Conservation (phyloP, 2,797 vertebrate species). For the Sparus aurata region DNA sequence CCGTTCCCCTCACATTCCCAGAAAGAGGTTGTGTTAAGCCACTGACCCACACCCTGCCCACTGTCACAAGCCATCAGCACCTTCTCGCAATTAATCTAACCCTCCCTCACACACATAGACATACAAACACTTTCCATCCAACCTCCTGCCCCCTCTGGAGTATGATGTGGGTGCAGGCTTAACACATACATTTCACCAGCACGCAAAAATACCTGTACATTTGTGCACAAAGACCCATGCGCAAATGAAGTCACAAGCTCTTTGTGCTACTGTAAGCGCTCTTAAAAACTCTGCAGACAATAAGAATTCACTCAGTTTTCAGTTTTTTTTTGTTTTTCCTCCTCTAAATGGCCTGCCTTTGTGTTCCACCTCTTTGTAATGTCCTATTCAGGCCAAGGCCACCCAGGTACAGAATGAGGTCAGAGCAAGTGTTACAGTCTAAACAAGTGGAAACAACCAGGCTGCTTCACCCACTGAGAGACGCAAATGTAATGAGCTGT, state of each 20-base stretch:
- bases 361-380: slow-evolving; percentile 37
- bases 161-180: slow-evolving; percentile 36
- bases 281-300: slow-evolving; percentile 29
- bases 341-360: slow-evolving; percentile 16
- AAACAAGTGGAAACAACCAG: slow-evolving; percentile 54
- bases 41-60: slow-evolving; percentile 21
- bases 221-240: slow-evolving; percentile 3
- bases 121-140: slow-evolving; percentile 27
- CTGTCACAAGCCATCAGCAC: slow-evolving; percentile 60
- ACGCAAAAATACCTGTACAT: slow-evolving; percentile 30
- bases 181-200: slow-evolving; percentile 34
- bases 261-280: slow-evolving; percentile 35
- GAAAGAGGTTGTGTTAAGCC: slow-evolving; percentile 50
- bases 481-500: slow-evolving; percentile 49
- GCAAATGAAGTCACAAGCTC: slow-evolving; percentile 18
- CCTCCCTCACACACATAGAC: background rate
- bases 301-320: slow-evolving; percentile 9
- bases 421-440: slow-evolving; percentile 56
- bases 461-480: slow-evolving; percentile 41
- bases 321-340: slow-evolving; percentile 3
- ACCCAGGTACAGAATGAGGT: slow-evolving; percentile 66
- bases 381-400: slow-evolving; percentile 58
- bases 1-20: slow-evolving; percentile 2
- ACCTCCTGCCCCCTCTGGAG: slow-evolving; percentile 36
- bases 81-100: slow-evolving; percentile 44